Evolutionary conservation across 1,140 invertebrate genomes (phyloP), one percentile per base, ranked within the genome.

Genomic region (Aphaenogaster floridana): DNA sequence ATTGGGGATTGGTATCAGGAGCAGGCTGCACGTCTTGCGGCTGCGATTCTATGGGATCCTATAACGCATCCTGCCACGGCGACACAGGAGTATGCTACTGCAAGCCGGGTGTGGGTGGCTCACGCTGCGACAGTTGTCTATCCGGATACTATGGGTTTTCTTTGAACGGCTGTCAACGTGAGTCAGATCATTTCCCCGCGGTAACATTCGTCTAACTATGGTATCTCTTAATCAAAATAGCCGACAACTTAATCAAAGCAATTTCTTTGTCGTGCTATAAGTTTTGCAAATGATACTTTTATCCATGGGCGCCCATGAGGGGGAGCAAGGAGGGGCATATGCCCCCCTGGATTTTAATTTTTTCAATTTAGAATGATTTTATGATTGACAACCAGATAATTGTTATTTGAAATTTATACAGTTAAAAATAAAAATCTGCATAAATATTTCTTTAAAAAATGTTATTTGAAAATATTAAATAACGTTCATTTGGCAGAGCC

Each of bases 111-210:
- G 97, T 99, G 0, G 97, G 96, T n/a, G 98, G 98, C 0, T 94
- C 95, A 17, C 96, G 96, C 45, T 99, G 99, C 94, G 97, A 98
- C 91, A 93, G 94, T 15, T 99, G 99, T 96, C 94, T 97, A 17
- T 96, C 97, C 2, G 97, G 97, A 39, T 97, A 97, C 96, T 99
- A 97, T 94, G 98, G 98, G 69, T 98, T 98, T 91, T 98, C 98
- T 0, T 93, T 96, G 1, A 95, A 96, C 45, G 99, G 98, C 17
- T 99, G 99, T 92, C 96, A 97, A 94, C 96, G 98, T 98, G 95
- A 96, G 96, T 93, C 39, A 83, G 45, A 69, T 80, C 0, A 0
- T 36, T 42, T 42, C 13, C 5, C 15, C 5, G 17, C 5, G n/a
- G 8, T 42, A 69, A 76, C 13, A 28, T 28, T 13, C 1, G 15